phyloP scores from a whole-genome alignment of 2,797 vertebrate species.

The Heliangelus exortis region DNA sequence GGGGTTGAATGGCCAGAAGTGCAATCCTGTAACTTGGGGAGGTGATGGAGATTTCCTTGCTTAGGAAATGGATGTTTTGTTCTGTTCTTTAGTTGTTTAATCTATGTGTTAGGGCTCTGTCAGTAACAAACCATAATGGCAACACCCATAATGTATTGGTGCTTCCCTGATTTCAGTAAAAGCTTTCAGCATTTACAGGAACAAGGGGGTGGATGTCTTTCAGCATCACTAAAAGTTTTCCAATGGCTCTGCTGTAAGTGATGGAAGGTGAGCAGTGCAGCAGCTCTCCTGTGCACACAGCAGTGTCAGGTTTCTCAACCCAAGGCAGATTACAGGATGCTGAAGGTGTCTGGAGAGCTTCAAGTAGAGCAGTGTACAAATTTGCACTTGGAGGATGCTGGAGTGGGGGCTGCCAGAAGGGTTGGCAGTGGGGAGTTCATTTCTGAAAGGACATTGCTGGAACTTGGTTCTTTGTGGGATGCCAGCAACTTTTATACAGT shows the following conservation, averaged over 20 bases:
- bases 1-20: too few relatives aligned
- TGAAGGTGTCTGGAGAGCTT: neutral
- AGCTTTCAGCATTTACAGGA: neutral
- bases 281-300: fast-evolving
- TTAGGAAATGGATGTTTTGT: neutral
- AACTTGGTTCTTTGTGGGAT: neutral
- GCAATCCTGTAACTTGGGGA: too few relatives aligned
- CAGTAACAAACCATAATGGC: too few relatives aligned
- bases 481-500: neutral
- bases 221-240: neutral
- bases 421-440: neutral
- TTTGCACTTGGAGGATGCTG: neutral
- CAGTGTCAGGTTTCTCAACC: neutral
- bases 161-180: neutral
- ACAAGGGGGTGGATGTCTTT: neutral
- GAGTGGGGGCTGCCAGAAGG: neutral
- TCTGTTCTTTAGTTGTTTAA: neutral
- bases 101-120: neutral
- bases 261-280: neutral
- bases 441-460: neutral
- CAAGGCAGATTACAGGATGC: neutral
- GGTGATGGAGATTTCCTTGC: too few relatives aligned
- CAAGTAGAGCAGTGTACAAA: neutral
- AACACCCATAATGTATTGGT: too few relatives aligned
- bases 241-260: fast-evolving